Evolutionary conservation across 2,888 invertebrate species (phyloP), one percentile per base, ranked within the genome.

Genomic region (Lepidonotus clava): DNA sequence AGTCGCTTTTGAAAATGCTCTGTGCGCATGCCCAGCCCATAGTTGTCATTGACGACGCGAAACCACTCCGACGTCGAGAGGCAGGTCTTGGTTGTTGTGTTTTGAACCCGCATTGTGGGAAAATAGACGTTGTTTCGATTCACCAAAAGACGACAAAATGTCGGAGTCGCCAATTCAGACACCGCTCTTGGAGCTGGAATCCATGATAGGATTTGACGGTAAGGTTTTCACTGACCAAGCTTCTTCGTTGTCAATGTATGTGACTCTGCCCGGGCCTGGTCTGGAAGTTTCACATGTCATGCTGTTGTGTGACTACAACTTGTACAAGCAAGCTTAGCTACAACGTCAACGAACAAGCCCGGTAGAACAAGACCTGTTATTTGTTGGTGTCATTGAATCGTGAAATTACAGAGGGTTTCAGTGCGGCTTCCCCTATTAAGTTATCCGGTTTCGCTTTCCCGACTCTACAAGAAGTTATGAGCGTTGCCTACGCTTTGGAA

Each of bases 141-240:
- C 8, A 1, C n/a, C 24, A 80, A 80, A 80, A 80, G 46, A 46
- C 46, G 5, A 24, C 53, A 83, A 83, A 28, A 85, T 85, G 85
- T 11, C 51, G 24, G 85, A 85, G 11, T 67, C 67, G 14, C 71
- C 85, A 24, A 76, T 71, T 51, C 40, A 80, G 14, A 61, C 76
- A 46, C 87, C 85, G 5, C 84, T 86, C 8, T 80, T 89, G 41
- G 84, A 86, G 61, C 76, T 89, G 84, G 84, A 87, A 66, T 77
- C 84, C 36, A 88, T 88, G 87, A 89, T 87, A 66, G 89, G 89
- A 76, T 89, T 88, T 41, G 83, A 83, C 77, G 89, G 89, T 89
- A 66, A 87, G 84, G n/a, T n/a, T n/a, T n/a, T n/a, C n/a, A n/a
- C n/a, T n/a, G n/a, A n/a, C n/a, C 83, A 8, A 84, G 1, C n/a